Percentiles rank a stretch among this genome's conserved stretches.
Conservation (phyloP, 2,888 invertebrate species). For the Platycheirus albimanus region DNA sequence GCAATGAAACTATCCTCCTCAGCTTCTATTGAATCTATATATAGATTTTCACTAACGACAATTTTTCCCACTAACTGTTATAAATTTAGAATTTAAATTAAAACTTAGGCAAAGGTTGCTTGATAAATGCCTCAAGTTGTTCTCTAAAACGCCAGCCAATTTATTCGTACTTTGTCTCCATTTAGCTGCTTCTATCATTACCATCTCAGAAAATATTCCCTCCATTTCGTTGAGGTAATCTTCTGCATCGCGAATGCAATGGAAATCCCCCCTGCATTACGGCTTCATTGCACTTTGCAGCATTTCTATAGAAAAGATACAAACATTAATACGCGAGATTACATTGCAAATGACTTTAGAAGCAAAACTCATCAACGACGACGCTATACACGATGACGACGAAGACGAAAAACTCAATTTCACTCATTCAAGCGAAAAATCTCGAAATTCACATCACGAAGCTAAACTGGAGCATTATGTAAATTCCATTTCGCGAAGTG, state of each 20-base stretch:
- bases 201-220: too few relatives aligned
- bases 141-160: too few relatives aligned
- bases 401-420: constrained; percentile 25
- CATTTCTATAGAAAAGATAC: neutral
- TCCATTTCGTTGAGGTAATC: neutral
- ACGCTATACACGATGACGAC: neutral
- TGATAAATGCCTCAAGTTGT: too few relatives aligned
- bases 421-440: constrained; percentile 39
- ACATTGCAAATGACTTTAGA: constrained; percentile 24
- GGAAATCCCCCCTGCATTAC: neutral
- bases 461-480: constrained; percentile 68
- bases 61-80: too few relatives aligned
- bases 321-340: constrained; percentile 9
- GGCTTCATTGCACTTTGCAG: constrained; percentile 1
- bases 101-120: too few relatives aligned
- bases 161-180: too few relatives aligned
- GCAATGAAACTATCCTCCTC: too few relatives aligned
- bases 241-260: too few relatives aligned
- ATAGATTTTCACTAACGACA: too few relatives aligned
- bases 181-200: too few relatives aligned
- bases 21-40: too few relatives aligned
- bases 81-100: too few relatives aligned
- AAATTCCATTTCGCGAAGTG: constrained; percentile 68
- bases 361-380: constrained; percentile 33
- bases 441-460: constrained; percentile 42